Base-by-base conservation (phyloP, 1,140 invertebrate species). In the Pogonognathellus flavescens region DNA sequence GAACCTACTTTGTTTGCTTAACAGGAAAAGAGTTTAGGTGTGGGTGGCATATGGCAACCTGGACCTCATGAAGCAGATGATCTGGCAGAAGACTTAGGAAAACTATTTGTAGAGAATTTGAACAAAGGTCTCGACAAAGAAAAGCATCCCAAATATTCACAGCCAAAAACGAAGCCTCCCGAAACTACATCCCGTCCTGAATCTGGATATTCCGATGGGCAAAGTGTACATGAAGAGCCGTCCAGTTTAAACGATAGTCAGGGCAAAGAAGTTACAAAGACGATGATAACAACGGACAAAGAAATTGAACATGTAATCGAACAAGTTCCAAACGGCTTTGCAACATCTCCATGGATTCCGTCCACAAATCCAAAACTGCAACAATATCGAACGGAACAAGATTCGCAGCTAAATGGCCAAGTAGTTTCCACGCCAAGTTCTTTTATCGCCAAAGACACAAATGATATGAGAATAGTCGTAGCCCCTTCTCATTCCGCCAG, bases 41-140 rank as follows among this genome's bases (percentile, higher is more conserved):
- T 41, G 31, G 31, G 31, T 41, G 31, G 31, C 6, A 41, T 41
- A 41, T 41, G 31, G 31, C 31, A 41, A 41, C 31, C 31, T 41
- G 31, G 31, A 41, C 31, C 31, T 13, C 59, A 84, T 62, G 80
- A 87, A 84, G 86, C 52, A 11, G 49, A 76, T 22, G 11, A 66
- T 22, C 81, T 84, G 31, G 82, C 82, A 41, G 83, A 82, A 80
- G 83, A 86, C 50, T 25, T 86, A 16, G 80, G 72, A 22, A 82
- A 82, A 18, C 50, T 86, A 18, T 59, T 86, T 31, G 14, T 76
- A 50, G 82, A 83, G 16, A 82, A n/a, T 31, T 31, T 66, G 14
- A 49, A 83, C 20, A 62, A n/a, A 20, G n/a, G 16, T 16, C 11
- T 25, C 2, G 66, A 70, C 22, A 70, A 1, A 25, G 25, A 7